phyloP scores from a whole-genome alignment of 1,140 invertebrate species.

The Mercenaria mercenaria region DNA sequence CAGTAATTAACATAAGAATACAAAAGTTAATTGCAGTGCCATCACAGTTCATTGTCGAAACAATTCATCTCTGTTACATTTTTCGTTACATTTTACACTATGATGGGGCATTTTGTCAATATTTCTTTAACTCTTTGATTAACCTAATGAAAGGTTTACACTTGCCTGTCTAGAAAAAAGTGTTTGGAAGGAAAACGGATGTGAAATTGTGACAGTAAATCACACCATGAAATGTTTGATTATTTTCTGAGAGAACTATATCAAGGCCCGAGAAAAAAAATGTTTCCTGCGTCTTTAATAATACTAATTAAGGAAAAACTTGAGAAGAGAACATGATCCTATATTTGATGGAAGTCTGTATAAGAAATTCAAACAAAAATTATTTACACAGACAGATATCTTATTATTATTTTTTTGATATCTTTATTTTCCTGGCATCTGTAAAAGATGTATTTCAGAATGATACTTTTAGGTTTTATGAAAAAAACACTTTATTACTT shows the following conservation, averaged over 20 bases:
- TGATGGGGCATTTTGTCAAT: conserved; percentile 31
- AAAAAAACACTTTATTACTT: too few relatives aligned
- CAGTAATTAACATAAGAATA: conserved; percentile 21
- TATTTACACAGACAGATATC: too few relatives aligned
- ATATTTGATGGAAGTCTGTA: too few relatives aligned
- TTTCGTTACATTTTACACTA: background rate
- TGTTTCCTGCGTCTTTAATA: too few relatives aligned
- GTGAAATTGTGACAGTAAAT: conserved; percentile 25
- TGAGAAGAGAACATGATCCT: too few relatives aligned
- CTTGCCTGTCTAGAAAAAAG: conserved; percentile 20
- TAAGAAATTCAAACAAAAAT: too few relatives aligned
- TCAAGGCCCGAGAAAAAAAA: background rate
- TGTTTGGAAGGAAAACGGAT: conserved; percentile 10
- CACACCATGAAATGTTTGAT: conserved; percentile 28
- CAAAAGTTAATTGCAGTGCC: conserved; percentile 41
- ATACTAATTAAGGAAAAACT: too few relatives aligned
- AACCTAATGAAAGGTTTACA: conserved; percentile 39
- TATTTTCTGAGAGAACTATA: background rate
- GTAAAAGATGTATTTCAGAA: too few relatives aligned
- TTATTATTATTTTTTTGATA: too few relatives aligned
- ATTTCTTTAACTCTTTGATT: conserved; percentile 15
- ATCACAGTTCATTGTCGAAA: background rate
- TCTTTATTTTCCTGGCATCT: too few relatives aligned
- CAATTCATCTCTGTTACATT: conserved; percentile 27
- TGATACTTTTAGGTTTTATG: too few relatives aligned